Percentiles rank a stretch among this genome's conserved stretches.
phyloP scores from a whole-genome alignment of 2,888 invertebrate species.

The Charanyca ferruginea region DNA sequence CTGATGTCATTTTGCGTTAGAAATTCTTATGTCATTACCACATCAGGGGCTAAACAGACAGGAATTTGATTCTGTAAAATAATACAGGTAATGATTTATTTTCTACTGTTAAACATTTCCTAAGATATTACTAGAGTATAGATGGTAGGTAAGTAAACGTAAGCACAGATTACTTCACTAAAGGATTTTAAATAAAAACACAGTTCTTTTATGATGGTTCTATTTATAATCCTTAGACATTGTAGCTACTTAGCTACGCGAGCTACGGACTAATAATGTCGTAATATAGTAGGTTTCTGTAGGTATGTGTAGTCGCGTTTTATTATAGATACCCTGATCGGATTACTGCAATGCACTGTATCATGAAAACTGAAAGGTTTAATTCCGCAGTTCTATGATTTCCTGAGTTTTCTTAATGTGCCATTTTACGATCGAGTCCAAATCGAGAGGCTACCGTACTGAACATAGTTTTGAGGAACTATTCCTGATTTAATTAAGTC shows the following conservation, averaged over 20 bases:
- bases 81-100: conserved; percentile 31
- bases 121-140: conserved; percentile 40
- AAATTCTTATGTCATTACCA: conserved; percentile 80
- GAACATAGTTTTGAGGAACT: conserved; percentile 11
- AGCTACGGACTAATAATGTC: too few relatives aligned
- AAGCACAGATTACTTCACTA: conserved; percentile 40
- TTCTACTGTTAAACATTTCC: conserved; percentile 29
- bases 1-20: conserved; percentile 72
- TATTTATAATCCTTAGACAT: conserved; percentile 32
- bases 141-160: conserved; percentile 33
- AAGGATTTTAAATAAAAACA: conserved; percentile 27
- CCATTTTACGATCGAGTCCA: background rate
- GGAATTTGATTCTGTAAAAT: conserved; percentile 26
- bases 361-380: conserved; percentile 1
- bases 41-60: conserved; percentile 65
- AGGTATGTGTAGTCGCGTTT: conserved; percentile 8
- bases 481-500: conserved; percentile 42
- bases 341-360: background rate
- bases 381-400: background rate
- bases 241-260: too few relatives aligned
- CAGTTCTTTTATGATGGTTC: conserved; percentile 35
- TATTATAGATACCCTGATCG: background rate
- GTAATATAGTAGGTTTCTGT: background rate
- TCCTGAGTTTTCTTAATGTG: background rate
- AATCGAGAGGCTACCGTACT: background rate